Conservation (phyloP, 1,140 invertebrate species). For the Trichogramma pretiosum region DNA sequence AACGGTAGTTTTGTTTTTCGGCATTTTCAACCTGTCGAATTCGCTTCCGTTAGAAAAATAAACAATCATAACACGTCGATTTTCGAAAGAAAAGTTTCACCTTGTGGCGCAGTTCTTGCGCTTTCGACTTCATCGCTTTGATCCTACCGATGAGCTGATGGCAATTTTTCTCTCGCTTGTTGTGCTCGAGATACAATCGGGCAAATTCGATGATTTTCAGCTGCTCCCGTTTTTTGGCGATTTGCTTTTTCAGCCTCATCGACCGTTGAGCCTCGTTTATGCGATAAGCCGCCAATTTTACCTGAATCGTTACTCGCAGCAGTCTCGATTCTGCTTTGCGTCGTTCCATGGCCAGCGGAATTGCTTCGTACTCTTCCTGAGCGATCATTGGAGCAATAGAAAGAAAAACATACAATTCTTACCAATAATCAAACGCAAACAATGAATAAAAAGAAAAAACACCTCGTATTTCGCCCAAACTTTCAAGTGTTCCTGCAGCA, state of each 20-base stretch:
- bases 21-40: not conserved
- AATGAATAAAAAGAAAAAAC: not conserved
- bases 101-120: not conserved
- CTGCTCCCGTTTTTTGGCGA: constrained; percentile 7
- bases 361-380: constrained; percentile 11
- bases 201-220: constrained; percentile 12
- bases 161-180: constrained; percentile 4
- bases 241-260: constrained; percentile 2
- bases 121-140: not conserved
- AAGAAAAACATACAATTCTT: not conserved
- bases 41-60: not conserved
- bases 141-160: not conserved
- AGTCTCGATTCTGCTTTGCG: not conserved
- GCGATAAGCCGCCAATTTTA: constrained; percentile 1
- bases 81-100: not conserved
- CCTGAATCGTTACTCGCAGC: not conserved
- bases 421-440: not conserved
- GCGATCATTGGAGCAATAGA: too few species aligned
- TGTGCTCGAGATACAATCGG: constrained; percentile 6
- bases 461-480: constrained; percentile 14
- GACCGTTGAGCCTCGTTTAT: not conserved
- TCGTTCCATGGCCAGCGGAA: constrained; percentile 5
- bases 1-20: constrained; percentile 5
- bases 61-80: too few species aligned
- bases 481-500: constrained; percentile 1